These are phyloP conservation scores for Acromyrmex echinatior DNA, from an alignment of 1,140 invertebrate genomes.

Conservation along the genomic window DNA sequence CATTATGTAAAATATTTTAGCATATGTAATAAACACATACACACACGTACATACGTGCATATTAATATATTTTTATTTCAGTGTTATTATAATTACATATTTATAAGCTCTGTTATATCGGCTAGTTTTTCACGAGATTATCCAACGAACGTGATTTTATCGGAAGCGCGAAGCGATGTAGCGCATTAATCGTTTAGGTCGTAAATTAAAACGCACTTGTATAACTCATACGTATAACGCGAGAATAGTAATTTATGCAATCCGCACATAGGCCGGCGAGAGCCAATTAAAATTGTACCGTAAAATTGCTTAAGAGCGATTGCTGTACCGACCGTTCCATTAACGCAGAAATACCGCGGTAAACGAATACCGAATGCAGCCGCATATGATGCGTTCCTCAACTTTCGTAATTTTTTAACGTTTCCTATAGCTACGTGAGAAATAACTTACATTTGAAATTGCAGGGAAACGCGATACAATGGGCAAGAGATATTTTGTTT, in stretches of 20 bases:
- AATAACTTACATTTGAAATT: neutral
- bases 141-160: constrained; percentile 49
- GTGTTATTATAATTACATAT: constrained; percentile 52
- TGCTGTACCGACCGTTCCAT: constrained; percentile 46
- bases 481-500: neutral
- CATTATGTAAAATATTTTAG: neutral
- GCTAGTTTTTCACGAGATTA: constrained; percentile 36
- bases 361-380: neutral
- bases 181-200: constrained; percentile 44
- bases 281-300: constrained; percentile 61
- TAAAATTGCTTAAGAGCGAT: constrained; percentile 57
- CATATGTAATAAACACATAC: neutral
- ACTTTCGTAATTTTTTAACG: constrained; percentile 28
- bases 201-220: constrained; percentile 59
- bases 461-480: constrained; percentile 8
- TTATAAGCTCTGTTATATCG: constrained; percentile 40
- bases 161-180: constrained; percentile 53
- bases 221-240: constrained; percentile 53
- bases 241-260: constrained; percentile 62
- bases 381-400: constrained; percentile 16
- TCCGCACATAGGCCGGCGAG: constrained; percentile 33
- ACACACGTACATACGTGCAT: neutral
- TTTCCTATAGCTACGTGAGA: neutral
- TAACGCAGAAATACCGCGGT: constrained; percentile 40
- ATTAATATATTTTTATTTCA: constrained; percentile 22